These are phyloP conservation scores for Enhydra lutris DNA, from an alignment of 2,113 vertebrate genomes.

Conservation along the genomic window DNA sequence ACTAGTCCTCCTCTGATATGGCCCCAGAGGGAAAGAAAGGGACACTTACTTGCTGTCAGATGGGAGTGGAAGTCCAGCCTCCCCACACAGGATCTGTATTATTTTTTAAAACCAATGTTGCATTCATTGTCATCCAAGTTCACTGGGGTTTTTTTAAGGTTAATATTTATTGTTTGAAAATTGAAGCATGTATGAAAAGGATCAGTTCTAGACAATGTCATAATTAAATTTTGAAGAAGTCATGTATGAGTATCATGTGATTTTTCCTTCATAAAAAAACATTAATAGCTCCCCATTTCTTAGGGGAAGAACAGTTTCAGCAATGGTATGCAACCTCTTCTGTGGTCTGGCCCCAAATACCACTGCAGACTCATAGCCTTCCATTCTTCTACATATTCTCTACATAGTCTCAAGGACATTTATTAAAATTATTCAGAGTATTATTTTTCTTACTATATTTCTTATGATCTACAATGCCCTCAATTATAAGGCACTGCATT, in stretches of 20 bases:
- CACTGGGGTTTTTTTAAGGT: neutral
- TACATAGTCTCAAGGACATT: neutral
- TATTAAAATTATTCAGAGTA: neutral
- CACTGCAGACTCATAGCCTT: neutral
- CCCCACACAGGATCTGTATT: neutral
- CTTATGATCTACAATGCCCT: neutral
- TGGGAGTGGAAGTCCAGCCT: neutral
- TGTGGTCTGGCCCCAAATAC: neutral
- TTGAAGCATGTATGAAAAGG: neutral
- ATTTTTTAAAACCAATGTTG: neutral
- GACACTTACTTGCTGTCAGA: neutral
- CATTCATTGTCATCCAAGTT: neutral
- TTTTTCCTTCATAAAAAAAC: slow-evolving; percentile 12
- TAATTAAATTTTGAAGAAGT: neutral
- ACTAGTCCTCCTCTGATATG: neutral
- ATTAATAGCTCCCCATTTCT: neutral
- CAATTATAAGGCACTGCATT: neutral
- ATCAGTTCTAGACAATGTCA: neutral
- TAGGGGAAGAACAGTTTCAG: neutral
- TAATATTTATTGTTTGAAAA: neutral
- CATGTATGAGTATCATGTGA: neutral
- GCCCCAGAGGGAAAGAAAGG: neutral
- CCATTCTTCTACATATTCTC: neutral
- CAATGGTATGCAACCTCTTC: neutral
- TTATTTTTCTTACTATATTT: neutral